Conservation (phyloP, 2,888 invertebrate genomes). For the Leucozona laternaria region DNA sequence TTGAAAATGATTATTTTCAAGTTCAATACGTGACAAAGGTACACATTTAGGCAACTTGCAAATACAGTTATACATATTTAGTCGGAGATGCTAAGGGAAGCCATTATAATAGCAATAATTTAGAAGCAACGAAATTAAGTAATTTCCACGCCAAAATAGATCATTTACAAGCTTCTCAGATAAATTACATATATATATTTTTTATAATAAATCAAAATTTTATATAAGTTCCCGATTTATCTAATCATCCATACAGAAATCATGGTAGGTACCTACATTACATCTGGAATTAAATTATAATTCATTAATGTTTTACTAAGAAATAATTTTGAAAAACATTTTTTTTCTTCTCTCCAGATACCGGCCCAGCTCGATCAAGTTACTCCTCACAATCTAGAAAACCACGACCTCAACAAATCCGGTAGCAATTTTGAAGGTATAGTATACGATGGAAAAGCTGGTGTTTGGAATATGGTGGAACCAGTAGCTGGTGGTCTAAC, state of each 20-base stretch:
- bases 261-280: conserved; percentile 22
- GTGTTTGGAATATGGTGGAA: conserved; percentile 77
- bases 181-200: neutral
- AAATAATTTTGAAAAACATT: neutral
- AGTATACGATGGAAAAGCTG: conserved; percentile 57
- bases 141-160: neutral
- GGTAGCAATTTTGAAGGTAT: conserved; percentile 41
- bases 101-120: too few relatives aligned
- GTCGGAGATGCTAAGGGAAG: too few relatives aligned
- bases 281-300: neutral
- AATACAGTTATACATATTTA: too few relatives aligned
- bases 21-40: too few relatives aligned
- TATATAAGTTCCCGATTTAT: neutral
- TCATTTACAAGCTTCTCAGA: neutral
- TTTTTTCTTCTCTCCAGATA: conserved; percentile 25
- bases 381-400: conserved; percentile 25
- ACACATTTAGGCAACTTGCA: too few relatives aligned
- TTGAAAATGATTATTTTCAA: too few relatives aligned
- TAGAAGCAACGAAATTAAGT: too few relatives aligned
- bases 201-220: neutral
- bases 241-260: neutral
- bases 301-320: neutral
- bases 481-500: conserved; percentile 77
- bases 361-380: conserved; percentile 8
- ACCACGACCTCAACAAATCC: conserved; percentile 14